Base-by-base conservation (phyloP, 2,113 vertebrate species). In the Poeciliopsis turrubarensis region DNA sequence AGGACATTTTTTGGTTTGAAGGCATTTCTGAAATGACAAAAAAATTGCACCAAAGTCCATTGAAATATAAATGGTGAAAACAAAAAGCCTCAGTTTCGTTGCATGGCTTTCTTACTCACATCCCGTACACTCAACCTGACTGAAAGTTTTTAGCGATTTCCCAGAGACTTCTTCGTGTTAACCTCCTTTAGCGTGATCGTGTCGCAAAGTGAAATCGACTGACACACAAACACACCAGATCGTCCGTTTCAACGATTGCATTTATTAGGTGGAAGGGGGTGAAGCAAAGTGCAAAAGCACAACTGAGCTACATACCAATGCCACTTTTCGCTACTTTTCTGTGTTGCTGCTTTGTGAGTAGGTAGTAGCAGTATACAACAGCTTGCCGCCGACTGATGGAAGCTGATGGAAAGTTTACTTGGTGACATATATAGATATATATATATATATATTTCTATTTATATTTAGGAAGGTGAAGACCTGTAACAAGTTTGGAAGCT, bases 221-320 rank as follows among this genome's bases (percentile, higher is more conserved):
- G 25, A 51, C 15, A 51, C 27, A 79, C 27, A 62, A 75, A 74
- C 51, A 79, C 61, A 64, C 9, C 13, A 75, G 47, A 9, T 2
- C 29, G 29, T 68, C 63, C 64, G 34, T 84, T 82, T 82, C 65
- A 87, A 57, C 61, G 37, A 71, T 79, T 77, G 81, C 64, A 63
- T 92, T 92, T 91, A 91, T 89, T 92, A 75, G 81, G 80, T 72
- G 63, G 70, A 30, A 27, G 14, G n/a, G 68, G 60, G 15, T 39
- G 75, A 86, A 83, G 86, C 87, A 51, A 29, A 77, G 66, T 80
- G 88, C 86, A 89, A 87, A 86, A 89, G 75, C 86, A 86, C 85
- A 76, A 78, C 69, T 63, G 71, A 86, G 80, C 87, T 86, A 89
- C 85, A 89, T 70, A 68, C 72, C 12, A 19, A 80, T 51, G 71